Evolutionary conservation across 2,113 vertebrate genomes (phyloP).

Genomic region (Crotalus viridis): DNA sequence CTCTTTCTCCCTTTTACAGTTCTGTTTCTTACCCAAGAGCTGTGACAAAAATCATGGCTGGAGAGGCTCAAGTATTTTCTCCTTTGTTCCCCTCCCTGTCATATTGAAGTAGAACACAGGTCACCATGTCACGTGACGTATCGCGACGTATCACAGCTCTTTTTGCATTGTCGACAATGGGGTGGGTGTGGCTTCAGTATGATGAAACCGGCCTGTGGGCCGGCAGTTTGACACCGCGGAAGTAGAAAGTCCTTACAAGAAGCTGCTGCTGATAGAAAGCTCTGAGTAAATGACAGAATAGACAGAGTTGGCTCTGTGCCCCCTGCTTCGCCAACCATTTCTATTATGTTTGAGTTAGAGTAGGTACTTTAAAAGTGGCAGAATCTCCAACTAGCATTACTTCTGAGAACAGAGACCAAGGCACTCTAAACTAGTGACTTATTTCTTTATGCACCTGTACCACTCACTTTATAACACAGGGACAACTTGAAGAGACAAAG

Average conservation of each 20-base stretch:
- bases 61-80: neutral
- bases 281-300: neutral
- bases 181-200: too few species aligned
- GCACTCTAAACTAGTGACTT: neutral
- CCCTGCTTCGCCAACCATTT: neutral
- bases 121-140: too few species aligned
- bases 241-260: neutral
- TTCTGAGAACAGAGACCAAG: neutral
- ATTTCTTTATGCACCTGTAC: neutral
- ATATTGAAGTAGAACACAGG: too few species aligned
- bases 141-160: too few species aligned
- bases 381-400: neutral
- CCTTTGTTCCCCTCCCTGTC: neutral
- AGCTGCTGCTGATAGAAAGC: neutral
- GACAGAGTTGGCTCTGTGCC: neutral
- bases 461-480: neutral
- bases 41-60: neutral
- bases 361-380: neutral
- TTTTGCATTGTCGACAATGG: too few species aligned
- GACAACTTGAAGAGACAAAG: neutral
- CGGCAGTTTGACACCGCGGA: too few species aligned
- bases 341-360: neutral
- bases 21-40: neutral
- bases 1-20: neutral
- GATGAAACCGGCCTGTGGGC: too few species aligned